Conservation (phyloP, 30 jellyfish, hydroid and myxozoan genomes). For the Aurelia aurita complex sp. Pacific region DNA sequence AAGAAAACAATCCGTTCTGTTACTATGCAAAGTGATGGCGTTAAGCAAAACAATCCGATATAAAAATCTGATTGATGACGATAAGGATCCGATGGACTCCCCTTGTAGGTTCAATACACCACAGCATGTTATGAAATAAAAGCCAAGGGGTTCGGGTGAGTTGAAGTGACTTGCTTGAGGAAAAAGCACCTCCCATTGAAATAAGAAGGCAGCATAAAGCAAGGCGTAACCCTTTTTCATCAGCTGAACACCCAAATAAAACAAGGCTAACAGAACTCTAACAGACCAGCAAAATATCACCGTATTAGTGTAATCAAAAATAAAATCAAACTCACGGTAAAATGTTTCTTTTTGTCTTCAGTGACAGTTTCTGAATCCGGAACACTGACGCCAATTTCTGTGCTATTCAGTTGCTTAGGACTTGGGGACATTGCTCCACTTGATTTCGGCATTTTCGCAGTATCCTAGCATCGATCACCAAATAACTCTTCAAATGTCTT, state of each 20-base stretch:
- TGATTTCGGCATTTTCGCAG: constrained; percentile 51
- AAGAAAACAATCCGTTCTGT: no score
- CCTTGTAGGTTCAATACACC: no score
- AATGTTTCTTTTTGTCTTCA: constrained; percentile 83
- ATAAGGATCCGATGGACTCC: no score
- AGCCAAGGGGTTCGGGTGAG: no score
- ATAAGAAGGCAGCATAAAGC: neutral
- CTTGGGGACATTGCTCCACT: constrained; percentile 37
- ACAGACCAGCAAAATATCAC: neutral
- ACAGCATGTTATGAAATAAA: no score
- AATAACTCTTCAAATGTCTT: neutral
- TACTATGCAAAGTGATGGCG: no score
- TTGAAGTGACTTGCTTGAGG: no score
- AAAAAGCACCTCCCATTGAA: neutral
- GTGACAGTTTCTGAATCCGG: constrained; percentile 93
- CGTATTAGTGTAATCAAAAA: neutral
- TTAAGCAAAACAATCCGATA: no score
- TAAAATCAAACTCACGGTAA: constrained; percentile 66
- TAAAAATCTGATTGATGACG: no score
- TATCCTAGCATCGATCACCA: neutral
- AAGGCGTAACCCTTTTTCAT: constrained; percentile 3
- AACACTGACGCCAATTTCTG: constrained; percentile 92
- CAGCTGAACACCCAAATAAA: neutral
- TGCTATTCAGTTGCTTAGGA: constrained; percentile 31
- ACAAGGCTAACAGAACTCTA: no score